Conservation (phyloP, 2,888 invertebrate genomes). For the Aquatica leii region DNA sequence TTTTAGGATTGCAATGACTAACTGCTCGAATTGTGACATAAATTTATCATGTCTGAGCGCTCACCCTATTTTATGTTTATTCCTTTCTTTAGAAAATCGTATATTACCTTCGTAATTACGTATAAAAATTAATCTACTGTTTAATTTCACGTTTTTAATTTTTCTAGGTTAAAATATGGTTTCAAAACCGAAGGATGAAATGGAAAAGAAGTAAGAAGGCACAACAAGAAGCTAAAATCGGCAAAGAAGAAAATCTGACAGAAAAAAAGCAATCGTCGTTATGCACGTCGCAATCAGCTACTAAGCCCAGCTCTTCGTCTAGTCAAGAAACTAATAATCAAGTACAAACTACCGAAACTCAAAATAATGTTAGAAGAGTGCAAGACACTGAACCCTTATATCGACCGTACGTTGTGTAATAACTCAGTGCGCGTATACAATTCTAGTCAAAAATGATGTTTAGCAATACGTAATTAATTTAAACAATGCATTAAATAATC, state of each 20-base stretch:
- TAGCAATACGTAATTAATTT: background rate
- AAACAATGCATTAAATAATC: no score
- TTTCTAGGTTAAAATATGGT: constrained; percentile 95
- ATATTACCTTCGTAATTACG: constrained; percentile 17
- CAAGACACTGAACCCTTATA: constrained; percentile 60
- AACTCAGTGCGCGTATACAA: background rate
- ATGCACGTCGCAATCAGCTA: constrained; percentile 26
- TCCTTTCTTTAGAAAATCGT: constrained; percentile 28
- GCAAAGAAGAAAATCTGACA: constrained; percentile 56
- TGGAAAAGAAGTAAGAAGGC: constrained; percentile 98
- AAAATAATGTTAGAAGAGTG: constrained; percentile 47
- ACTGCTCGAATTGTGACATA: constrained; percentile 58
- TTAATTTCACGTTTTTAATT: background rate
- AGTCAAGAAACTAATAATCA: constrained; percentile 27
- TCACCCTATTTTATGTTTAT: constrained; percentile 43
- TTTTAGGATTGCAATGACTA: constrained; percentile 60
- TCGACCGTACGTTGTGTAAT: constrained; percentile 62
- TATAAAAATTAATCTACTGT: background rate
- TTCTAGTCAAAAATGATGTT: constrained; percentile 1
- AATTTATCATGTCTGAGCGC: constrained; percentile 54
- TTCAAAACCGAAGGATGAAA: constrained; percentile 98
- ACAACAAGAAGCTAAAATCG: constrained; percentile 82
- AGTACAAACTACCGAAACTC: constrained; percentile 31
- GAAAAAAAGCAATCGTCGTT: constrained; percentile 43
- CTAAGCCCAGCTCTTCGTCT: constrained; percentile 26